Evolutionary conservation across 2,888 invertebrate species (phyloP).

Genomic region (Drosophila longiperda): DNA sequence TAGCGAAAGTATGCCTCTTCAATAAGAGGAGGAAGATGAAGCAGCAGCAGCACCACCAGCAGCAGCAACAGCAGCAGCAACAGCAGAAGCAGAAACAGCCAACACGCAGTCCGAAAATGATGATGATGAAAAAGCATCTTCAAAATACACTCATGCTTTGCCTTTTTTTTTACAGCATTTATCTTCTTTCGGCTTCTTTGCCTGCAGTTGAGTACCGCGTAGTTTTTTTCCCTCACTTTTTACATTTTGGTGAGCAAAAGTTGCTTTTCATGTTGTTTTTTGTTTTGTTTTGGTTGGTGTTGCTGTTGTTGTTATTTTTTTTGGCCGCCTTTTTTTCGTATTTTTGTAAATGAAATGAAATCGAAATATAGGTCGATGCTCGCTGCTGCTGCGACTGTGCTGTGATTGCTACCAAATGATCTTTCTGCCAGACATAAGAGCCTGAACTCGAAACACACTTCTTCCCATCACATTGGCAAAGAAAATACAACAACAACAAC

Average conservation of each 20-base stretch:
- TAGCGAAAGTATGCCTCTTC: conserved; percentile 39
- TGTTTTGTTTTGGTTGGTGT: conserved; percentile 37
- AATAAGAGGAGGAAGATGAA: conserved; percentile 5
- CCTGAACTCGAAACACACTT: conserved; percentile 70
- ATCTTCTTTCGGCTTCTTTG: conserved; percentile 68
- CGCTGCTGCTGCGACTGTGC: conserved; percentile 39
- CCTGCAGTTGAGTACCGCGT: conserved; percentile 66
- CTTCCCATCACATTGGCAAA: conserved; percentile 44
- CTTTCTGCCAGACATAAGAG: conserved; percentile 47
- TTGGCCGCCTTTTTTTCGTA: conserved; percentile 48
- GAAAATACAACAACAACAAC: conserved; percentile 16
- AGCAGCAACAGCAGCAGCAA: neutral
- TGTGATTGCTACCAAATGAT: conserved; percentile 46
- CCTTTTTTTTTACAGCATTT: conserved; percentile 72
- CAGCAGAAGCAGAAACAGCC: conserved; percentile 21
- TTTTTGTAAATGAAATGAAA: conserved; percentile 75
- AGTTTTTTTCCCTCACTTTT: conserved; percentile 49
- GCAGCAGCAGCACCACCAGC: neutral
- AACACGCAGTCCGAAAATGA: conserved; percentile 31
- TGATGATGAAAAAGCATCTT: conserved; percentile 67
- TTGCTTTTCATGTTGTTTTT: conserved; percentile 66
- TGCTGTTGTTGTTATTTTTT: conserved; percentile 35
- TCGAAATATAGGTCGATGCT: conserved; percentile 72
- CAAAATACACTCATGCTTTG: conserved; percentile 72
- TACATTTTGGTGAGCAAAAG: conserved; percentile 53